A percentile compares a stretch with the other conserved stretches of the same genome.
These are phyloP conservation scores for Oreochromis tanganicae DNA, from an alignment of 2,113 vertebrate species.

Conservation along the genomic window DNA sequence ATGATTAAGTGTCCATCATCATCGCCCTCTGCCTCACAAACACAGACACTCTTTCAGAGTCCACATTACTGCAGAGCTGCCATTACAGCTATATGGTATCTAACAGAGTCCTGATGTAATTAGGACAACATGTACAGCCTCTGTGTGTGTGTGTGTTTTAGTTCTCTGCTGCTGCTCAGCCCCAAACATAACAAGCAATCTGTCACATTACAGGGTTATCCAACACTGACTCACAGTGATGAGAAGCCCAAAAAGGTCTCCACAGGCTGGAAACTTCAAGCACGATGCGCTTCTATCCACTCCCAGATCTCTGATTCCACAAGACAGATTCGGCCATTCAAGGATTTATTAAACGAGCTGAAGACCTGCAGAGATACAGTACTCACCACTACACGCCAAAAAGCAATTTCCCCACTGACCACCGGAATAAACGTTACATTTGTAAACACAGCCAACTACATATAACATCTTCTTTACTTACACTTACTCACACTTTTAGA, in stretches of 20 bases:
- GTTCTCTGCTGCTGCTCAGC: not conserved
- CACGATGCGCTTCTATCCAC: not conserved
- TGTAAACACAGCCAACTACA: not conserved
- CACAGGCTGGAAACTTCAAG: not conserved
- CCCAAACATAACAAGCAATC: conserved; percentile 16
- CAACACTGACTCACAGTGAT: not conserved
- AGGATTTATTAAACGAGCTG: not conserved
- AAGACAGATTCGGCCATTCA: not conserved
- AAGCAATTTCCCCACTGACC: not conserved
- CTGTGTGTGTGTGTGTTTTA: conserved; percentile 1
- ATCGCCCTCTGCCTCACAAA: not conserved
- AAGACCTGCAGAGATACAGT: not conserved
- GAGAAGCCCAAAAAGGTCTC: not conserved
- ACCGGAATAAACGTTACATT: not conserved
- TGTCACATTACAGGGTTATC: conserved; percentile 20
- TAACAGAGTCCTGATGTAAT: not conserved
- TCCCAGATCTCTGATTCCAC: not conserved
- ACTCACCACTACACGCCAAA: not conserved
- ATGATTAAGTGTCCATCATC: conserved; percentile 5
- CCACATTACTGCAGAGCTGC: not conserved
- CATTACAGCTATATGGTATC: not conserved
- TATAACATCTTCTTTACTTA: not conserved
- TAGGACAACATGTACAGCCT: conserved; percentile 1
- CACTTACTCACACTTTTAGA: not conserved
- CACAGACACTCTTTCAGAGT: not conserved